These are phyloP conservation scores for Glareola pratincola DNA, from an alignment of 2,113 vertebrate species.

Conservation along the genomic window DNA sequence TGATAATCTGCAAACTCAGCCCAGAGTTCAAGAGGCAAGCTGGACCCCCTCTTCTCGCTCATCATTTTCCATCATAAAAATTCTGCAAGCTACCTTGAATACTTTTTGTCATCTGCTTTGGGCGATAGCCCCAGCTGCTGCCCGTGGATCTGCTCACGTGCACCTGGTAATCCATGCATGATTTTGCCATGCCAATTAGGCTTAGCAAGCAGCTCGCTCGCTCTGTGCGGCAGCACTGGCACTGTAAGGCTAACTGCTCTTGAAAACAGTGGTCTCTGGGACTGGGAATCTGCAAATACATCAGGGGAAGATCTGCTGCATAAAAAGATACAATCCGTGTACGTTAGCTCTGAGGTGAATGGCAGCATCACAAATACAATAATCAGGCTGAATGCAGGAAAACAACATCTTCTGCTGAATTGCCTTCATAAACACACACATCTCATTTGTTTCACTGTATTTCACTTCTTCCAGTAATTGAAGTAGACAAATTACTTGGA, in stretches of 20 bases:
- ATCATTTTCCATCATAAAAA: background rate
- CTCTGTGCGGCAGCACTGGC: accelerated
- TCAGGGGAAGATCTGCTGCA: background rate
- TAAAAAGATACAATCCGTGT: background rate
- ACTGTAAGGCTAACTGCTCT: background rate
- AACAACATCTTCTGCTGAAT: conserved; percentile 1
- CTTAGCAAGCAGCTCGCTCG: background rate
- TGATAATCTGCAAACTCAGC: background rate
- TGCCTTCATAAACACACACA: background rate
- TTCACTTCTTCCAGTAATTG: conserved; percentile 17
- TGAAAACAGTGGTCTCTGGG: background rate
- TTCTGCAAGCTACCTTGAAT: background rate
- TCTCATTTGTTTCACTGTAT: conserved; percentile 17
- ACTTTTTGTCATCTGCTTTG: background rate
- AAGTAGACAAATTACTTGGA: conserved; percentile 27
- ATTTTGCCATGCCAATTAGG: background rate
- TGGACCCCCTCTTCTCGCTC: background rate
- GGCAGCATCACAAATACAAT: background rate
- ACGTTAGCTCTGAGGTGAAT: background rate
- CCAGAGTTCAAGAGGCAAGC: background rate
- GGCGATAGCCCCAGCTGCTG: background rate
- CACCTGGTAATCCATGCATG: background rate
- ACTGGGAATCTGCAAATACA: background rate
- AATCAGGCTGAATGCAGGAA: background rate
- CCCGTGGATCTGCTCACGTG: background rate